Percentiles rank a stretch among this genome's conserved stretches.
Conservation (phyloP, 2,113 vertebrate genomes). For the Gopherus evgoodei region DNA sequence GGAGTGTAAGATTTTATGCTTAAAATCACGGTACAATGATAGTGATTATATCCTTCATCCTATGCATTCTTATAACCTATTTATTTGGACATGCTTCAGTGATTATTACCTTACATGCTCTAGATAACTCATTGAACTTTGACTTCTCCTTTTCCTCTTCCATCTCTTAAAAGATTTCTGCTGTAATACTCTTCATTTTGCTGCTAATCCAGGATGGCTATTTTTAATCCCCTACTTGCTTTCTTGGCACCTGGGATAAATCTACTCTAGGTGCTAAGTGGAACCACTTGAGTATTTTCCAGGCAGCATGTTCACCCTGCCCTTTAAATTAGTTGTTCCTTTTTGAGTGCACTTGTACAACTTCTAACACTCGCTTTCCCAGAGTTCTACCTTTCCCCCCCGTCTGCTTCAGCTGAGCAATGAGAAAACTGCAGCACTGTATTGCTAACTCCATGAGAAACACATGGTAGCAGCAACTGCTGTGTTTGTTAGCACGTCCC, state of each 20-base stretch:
- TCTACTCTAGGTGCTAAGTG: slow-evolving; percentile 8
- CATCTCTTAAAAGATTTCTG: neutral
- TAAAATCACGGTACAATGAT: neutral
- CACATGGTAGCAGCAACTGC: too few relatives aligned
- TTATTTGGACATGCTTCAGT: neutral
- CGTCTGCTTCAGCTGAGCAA: neutral
- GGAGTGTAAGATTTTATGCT: neutral
- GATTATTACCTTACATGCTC: slow-evolving; percentile 74
- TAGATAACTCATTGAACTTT: slow-evolving; percentile 60
- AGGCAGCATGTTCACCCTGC: neutral
- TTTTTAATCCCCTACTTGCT: slow-evolving; percentile 42
- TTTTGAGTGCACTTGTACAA: neutral
- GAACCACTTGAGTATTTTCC: neutral
- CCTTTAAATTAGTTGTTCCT: neutral
- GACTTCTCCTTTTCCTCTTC: slow-evolving; percentile 49
- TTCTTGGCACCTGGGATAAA: neutral
- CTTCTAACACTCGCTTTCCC: neutral
- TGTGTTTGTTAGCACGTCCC: too few relatives aligned
- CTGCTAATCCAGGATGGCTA: neutral
- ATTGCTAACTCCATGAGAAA: too few relatives aligned
- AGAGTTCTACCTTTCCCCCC: neutral
- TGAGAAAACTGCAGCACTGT: neutral
- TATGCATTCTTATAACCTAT: fast-evolving
- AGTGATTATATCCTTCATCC: neutral
- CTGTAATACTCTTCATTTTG: neutral